These are phyloP conservation scores for Chrysopa pallens DNA, from an alignment of 1,140 invertebrate species.

Conservation along the genomic window DNA sequence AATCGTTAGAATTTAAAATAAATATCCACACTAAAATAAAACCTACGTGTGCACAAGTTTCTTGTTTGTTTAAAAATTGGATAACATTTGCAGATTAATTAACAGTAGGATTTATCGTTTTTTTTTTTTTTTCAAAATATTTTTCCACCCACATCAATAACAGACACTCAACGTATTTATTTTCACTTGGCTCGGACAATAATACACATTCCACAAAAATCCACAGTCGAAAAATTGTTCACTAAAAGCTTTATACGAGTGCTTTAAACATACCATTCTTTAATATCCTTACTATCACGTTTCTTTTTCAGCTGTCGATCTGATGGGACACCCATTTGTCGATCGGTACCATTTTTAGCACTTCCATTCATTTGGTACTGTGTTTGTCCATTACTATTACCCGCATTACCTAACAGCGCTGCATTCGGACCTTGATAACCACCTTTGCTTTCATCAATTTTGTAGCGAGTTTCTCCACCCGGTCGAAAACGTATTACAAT, in stretches of 20 bases:
- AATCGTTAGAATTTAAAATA: too few species aligned
- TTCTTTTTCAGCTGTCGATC: conserved; percentile 44
- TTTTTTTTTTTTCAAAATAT: too few species aligned
- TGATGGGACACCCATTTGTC: conserved; percentile 20
- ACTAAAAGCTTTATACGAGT: not conserved
- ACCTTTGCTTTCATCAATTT: conserved; percentile 64
- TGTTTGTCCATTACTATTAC: conserved; percentile 26
- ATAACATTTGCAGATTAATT: too few species aligned
- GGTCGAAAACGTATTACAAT: conserved; percentile 77
- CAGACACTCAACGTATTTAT: too few species aligned
- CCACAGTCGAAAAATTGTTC: too few species aligned
- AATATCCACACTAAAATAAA: too few species aligned
- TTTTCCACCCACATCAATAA: too few species aligned
- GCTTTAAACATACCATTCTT: conserved; percentile 82
- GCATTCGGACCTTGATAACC: conserved; percentile 53
- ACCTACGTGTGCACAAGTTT: too few species aligned
- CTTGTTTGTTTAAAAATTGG: too few species aligned
- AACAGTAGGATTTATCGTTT: too few species aligned
- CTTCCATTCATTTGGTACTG: conserved; percentile 23
- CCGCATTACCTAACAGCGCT: conserved; percentile 42
- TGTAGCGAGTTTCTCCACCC: conserved; percentile 71
- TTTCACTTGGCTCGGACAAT: too few species aligned
- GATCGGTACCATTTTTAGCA: conserved; percentile 17
- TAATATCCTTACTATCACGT: conserved; percentile 70
- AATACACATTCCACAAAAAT: too few species aligned